phyloP scores from a whole-genome alignment of 92 coral and sea anemone genomes.

The Phenganax subtilis region DNA sequence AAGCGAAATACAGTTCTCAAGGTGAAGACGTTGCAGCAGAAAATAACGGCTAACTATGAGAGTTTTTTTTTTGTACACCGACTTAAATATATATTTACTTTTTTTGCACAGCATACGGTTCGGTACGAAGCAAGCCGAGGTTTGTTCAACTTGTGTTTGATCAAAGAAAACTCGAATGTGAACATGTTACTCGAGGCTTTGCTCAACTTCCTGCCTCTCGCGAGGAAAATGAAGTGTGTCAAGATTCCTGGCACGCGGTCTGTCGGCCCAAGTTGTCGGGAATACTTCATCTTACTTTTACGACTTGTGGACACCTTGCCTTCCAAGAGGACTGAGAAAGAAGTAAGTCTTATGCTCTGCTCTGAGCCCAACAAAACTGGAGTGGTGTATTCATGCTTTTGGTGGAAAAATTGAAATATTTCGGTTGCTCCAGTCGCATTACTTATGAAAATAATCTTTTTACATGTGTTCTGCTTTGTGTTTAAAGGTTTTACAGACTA shows the following conservation, averaged over 20 bases:
- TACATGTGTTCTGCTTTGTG: not conserved
- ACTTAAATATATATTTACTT: not conserved
- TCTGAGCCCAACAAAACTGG: not conserved
- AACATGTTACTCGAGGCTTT: conserved; percentile 85
- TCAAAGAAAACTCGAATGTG: conserved; percentile 84
- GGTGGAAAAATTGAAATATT: not conserved
- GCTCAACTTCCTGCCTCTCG: conserved; percentile 84
- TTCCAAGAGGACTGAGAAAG: conserved; percentile 62
- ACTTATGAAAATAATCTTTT: conserved; percentile 65
- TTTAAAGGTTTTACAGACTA: conserved; percentile 28
- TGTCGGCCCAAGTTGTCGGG: conserved; percentile 82
- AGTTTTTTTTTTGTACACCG: not conserved
- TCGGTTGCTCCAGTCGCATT: not conserved
- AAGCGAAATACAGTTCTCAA: not conserved
- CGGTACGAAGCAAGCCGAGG: conserved; percentile 94
- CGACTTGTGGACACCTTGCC: conserved; percentile 93
- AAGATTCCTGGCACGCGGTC: conserved; percentile 51
- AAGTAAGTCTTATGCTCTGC: conserved; percentile 48
- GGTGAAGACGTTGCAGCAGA: too few relatives aligned
- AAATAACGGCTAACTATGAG: too few relatives aligned
- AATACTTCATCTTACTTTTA: conserved; percentile 75
- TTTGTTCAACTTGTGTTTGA: conserved; percentile 79
- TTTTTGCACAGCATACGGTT: conserved; percentile 62
- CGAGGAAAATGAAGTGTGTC: conserved; percentile 69
- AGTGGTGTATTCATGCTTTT: not conserved